Conservation (phyloP, 2,113 vertebrate species). For the Oophaga pumilio region DNA sequence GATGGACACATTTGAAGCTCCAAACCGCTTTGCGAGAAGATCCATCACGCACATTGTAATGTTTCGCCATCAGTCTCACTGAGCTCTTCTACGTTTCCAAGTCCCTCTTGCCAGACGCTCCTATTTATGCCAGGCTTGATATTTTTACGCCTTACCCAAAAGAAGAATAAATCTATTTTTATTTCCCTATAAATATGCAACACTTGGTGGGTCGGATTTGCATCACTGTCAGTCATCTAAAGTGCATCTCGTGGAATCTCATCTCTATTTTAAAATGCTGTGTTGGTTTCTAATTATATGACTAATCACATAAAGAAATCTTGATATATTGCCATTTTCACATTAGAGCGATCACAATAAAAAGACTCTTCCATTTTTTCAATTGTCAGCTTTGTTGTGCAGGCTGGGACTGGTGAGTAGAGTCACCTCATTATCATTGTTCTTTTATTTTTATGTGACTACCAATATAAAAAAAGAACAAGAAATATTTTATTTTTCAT, state of each 20-base stretch:
- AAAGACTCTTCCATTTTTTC: too few relatives aligned
- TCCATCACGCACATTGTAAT: conserved; percentile 7
- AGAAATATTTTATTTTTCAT: too few relatives aligned
- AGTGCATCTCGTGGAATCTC: background rate
- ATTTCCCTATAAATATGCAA: conserved; percentile 11
- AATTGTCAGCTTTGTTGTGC: too few relatives aligned
- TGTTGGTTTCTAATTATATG: too few relatives aligned
- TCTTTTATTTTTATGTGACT: too few relatives aligned
- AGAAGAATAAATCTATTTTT: background rate
- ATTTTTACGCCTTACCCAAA: conserved; percentile 2
- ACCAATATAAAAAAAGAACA: too few relatives aligned
- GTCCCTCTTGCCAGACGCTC: background rate
- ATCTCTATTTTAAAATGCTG: background rate
- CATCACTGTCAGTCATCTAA: background rate
- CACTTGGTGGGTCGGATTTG: background rate
- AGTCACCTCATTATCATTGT: too few relatives aligned
- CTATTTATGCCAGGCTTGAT: conserved; percentile 3
- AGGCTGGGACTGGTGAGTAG: too few relatives aligned
- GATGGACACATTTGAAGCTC: conserved; percentile 19
- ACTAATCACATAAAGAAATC: too few relatives aligned
- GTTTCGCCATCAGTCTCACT: background rate
- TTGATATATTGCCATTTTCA: too few relatives aligned
- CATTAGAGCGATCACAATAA: too few relatives aligned
- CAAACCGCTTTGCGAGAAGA: background rate
- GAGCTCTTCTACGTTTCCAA: background rate